phyloP scores from a whole-genome alignment of 37 sponge, comb jelly and placozoan species.

The Cladorhizidae sp. region DNA sequence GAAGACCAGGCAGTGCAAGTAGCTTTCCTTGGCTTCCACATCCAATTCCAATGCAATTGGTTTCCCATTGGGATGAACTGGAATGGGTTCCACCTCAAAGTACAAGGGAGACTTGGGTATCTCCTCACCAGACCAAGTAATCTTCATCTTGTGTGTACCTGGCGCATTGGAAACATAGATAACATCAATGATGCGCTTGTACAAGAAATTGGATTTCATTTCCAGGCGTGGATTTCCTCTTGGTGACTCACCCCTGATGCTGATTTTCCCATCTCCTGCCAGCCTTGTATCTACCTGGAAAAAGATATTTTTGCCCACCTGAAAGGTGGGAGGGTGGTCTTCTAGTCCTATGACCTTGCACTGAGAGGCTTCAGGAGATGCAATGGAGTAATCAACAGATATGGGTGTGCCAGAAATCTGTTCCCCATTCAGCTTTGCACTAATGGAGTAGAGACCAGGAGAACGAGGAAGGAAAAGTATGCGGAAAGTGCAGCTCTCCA shows the following conservation, averaged over 20 bases:
- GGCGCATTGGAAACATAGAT: conserved; percentile 54
- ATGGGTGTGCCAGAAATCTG: conserved; percentile 57
- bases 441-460: conserved; percentile 38
- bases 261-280: conserved; percentile 67
- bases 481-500: conserved; percentile 13
- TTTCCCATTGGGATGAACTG: conserved; percentile 13
- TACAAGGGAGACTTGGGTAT: conserved; percentile 66
- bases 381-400: conserved; percentile 21
- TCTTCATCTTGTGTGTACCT: conserved; percentile 53
- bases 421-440: conserved; percentile 16
- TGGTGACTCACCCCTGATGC: conserved; percentile 11
- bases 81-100: conserved; percentile 35
- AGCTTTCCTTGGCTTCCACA: conserved; percentile 7
- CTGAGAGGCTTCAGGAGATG: conserved; percentile 28
- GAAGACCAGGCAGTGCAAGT: not conserved
- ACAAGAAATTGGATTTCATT: not conserved
- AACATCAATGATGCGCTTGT: conserved; percentile 37
- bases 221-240: conserved; percentile 15
- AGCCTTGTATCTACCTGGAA: conserved; percentile 54
- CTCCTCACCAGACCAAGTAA: conserved; percentile 48
- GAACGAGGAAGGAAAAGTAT: conserved; percentile 33
- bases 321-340: conserved; percentile 8
- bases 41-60: conserved; percentile 22
- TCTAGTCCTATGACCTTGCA: conserved; percentile 50
- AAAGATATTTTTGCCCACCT: conserved; percentile 23